Evolutionary conservation across 2,888 invertebrate genomes (phyloP), one percentile per base, ranked within the genome.

Genomic region (Sycophila texana): DNA sequence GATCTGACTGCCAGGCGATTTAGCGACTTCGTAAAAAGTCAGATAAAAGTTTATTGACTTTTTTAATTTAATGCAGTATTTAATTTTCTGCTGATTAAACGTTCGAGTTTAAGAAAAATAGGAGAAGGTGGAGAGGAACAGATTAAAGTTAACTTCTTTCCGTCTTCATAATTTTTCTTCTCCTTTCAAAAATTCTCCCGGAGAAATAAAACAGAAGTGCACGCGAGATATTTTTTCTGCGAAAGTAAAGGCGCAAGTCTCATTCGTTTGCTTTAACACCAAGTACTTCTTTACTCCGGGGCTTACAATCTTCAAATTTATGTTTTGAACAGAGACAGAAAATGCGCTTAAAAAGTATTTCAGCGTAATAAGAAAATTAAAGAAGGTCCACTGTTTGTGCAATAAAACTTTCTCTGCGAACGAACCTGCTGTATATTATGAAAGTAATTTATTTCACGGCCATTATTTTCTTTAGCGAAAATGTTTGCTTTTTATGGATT

Each of bases 281-380:
- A n/a, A 53, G 39, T 65, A 73, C 39, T 65, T 65, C 49, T 49
- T 22, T 39, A 49, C 49, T 73, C 26, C 22, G 14, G 13, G 2
- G 12, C n/a, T 26, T 53, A 14, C 57, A 18, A 57, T 47, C 51
- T 55, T 39, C 4, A 58, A 61, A 61, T 61, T 71, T 61, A 10
- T 20, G 4, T 53, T 72, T 55, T 26, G 39, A 73, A 73, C 18
- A 63, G 53, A 63, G 10, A 39, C 39, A 7, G 39, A 39, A 14
- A 22, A 53, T 20, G 18, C 7, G 39, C 47, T 74, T 16, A 7
- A 60, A 30, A 39, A 22, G 30, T 53, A 60, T 18, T 39, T 7
- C 55, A 12, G 20, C 1, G 55, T 70, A 61, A 47, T 63, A 70
- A 61, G 70, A 58, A 70, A 76, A 63, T 76, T 70, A 70, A 76